Conservation (phyloP, 2,797 vertebrate species). For the Danio aesculapii region DNA sequence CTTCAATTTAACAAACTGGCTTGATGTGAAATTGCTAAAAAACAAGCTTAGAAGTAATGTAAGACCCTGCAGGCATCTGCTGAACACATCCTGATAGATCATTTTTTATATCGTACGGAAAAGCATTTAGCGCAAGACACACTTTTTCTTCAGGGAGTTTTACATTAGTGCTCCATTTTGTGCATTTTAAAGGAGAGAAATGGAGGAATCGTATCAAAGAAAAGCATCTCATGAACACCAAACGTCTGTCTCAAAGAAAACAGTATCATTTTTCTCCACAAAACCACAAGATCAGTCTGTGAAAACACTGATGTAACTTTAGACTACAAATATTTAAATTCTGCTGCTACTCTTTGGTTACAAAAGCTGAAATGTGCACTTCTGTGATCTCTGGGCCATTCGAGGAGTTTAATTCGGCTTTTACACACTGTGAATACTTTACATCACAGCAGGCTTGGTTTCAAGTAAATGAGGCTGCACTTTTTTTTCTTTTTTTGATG, state of each 20-base stretch:
- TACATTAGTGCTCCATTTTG: background rate
- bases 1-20: too few relatives aligned
- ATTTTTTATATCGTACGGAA: background rate
- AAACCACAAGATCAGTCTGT: background rate
- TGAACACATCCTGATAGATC: background rate
- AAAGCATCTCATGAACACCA: background rate
- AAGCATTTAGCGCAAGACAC: background rate
- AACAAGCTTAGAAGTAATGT: too few relatives aligned
- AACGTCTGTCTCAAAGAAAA: background rate
- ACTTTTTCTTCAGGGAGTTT: background rate
- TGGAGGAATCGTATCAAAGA: background rate
- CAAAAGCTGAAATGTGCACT: conserved; percentile 20
- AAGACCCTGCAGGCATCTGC: background rate
- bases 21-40: too few relatives aligned
- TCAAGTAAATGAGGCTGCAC: conserved; percentile 34
- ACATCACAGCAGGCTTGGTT: conserved; percentile 39
- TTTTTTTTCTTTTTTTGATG: conserved; percentile 44
- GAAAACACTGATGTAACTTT: conserved; percentile 21
- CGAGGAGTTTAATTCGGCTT: background rate
- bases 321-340: conserved; percentile 16
- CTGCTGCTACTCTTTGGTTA: conserved; percentile 15
- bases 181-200: background rate
- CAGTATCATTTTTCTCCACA: background rate
- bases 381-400: conserved; percentile 10
- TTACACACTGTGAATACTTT: conserved; percentile 24